These are phyloP conservation scores for Progne subis DNA, from an alignment of 2,113 vertebrate species.

Conservation along the genomic window DNA sequence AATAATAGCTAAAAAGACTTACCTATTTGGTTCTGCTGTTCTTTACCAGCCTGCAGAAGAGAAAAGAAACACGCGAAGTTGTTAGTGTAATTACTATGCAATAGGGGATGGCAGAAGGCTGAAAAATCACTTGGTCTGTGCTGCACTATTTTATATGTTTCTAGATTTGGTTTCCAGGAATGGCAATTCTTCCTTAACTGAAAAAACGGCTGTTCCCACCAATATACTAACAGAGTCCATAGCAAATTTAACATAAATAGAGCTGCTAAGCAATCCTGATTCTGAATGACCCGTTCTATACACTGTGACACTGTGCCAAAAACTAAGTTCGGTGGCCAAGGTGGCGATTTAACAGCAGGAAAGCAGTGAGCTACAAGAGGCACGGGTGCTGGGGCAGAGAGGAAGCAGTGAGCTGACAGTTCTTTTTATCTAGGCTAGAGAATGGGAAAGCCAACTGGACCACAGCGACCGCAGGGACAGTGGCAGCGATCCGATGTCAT, in stretches of 20 bases:
- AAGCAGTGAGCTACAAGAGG: neutral
- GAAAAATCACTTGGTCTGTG: neutral
- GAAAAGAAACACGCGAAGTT: conserved; percentile 49
- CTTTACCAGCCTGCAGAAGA: conserved; percentile 70
- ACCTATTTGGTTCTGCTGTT: conserved; percentile 72
- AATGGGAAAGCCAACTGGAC: neutral
- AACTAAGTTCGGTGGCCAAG: neutral
- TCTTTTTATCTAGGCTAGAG: neutral
- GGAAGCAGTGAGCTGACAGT: neutral
- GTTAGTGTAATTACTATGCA: conserved; percentile 35
- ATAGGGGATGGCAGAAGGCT: neutral
- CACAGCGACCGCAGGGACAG: neutral
- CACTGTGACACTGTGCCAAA: neutral
- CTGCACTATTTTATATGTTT: neutral
- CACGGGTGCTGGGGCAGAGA: neutral
- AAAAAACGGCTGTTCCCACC: neutral
- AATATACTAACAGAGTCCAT: neutral
- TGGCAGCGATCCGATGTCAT: neutral
- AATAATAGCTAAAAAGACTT: conserved; percentile 7
- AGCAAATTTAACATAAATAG: neutral
- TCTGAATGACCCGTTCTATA: neutral
- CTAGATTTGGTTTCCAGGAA: neutral
- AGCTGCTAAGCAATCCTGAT: neutral
- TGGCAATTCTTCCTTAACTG: neutral
- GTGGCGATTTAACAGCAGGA: neutral